phyloP scores from a whole-genome alignment of 2,888 invertebrate genomes.

The Phengaris arion region DNA sequence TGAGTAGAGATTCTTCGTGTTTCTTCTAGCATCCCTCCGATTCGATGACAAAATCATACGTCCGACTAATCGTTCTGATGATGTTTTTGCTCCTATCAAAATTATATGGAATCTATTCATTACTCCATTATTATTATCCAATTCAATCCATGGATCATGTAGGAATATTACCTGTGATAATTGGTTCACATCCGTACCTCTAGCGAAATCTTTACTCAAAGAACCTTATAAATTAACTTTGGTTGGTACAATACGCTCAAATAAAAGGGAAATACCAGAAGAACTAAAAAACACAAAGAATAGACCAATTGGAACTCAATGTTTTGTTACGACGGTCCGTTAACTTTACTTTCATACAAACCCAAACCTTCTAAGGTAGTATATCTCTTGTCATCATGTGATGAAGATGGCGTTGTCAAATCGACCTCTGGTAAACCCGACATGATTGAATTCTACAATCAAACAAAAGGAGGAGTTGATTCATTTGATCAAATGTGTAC shows the following conservation, averaged over 20 bases:
- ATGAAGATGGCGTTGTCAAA: constrained; percentile 42
- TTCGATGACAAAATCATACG: constrained; percentile 37
- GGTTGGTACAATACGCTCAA: constrained; percentile 43
- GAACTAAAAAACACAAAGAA: constrained; percentile 35
- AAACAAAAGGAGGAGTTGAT: constrained; percentile 37
- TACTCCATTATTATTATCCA: no score
- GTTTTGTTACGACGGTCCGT: constrained; percentile 34
- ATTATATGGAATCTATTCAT: constrained; percentile 33
- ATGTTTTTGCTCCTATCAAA: constrained; percentile 32
- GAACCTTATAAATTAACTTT: constrained; percentile 47
- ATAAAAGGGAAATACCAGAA: constrained; percentile 40
- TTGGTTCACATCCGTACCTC: constrained; percentile 29
- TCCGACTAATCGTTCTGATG: not conserved
- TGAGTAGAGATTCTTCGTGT: constrained; percentile 36
- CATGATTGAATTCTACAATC: constrained; percentile 35
- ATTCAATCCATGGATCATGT: constrained; percentile 21
- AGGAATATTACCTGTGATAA: not conserved
- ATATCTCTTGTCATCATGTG: constrained; percentile 34
- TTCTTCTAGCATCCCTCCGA: constrained; percentile 36
- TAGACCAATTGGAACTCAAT: constrained; percentile 33
- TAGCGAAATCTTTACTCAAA: constrained; percentile 41
- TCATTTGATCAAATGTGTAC: constrained; percentile 37
- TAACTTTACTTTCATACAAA: constrained; percentile 35
- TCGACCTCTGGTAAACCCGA: constrained; percentile 40
- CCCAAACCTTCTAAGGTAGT: constrained; percentile 36